Percentiles rank a stretch among this genome's conserved stretches.
phyloP scores from a whole-genome alignment of 2,797 vertebrate species.

The Tenualosa ilisha region DNA sequence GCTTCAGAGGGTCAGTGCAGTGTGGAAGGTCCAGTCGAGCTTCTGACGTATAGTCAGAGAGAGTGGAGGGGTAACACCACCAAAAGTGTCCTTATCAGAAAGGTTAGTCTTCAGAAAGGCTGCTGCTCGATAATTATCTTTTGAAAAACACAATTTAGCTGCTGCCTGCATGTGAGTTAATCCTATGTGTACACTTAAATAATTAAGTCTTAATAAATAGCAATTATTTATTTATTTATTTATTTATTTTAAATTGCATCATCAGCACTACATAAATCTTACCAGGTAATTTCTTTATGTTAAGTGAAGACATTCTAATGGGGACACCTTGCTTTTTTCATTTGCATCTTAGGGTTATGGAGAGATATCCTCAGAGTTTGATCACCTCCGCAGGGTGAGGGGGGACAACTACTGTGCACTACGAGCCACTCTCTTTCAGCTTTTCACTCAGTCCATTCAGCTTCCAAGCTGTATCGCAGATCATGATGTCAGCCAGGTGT shows the following conservation, averaged over 20 bases:
- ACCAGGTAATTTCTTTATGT: too few relatives aligned
- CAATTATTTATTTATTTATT: too few relatives aligned
- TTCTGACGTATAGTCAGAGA: slow-evolving; percentile 79
- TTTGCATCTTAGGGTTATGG: slow-evolving; percentile 62
- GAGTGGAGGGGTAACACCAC: slow-evolving; percentile 85
- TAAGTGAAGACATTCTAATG: background rate
- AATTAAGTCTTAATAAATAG: background rate
- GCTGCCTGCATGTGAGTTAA: background rate
- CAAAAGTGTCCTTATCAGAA: slow-evolving; percentile 78
- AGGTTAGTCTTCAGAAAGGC: slow-evolving; percentile 61
- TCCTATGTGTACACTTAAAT: background rate
- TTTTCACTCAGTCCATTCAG: slow-evolving; percentile 68
- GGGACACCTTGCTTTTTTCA: background rate
- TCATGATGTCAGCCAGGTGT: slow-evolving; percentile 70
- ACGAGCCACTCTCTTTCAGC: slow-evolving; percentile 84
- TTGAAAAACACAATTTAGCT: background rate
- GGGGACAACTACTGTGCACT: slow-evolving; percentile 88
- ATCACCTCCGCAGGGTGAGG: slow-evolving; percentile 78
- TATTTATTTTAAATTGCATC: too few relatives aligned
- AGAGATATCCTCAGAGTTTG: slow-evolving; percentile 74
- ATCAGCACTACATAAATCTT: too few relatives aligned
- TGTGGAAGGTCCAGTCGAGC: slow-evolving; percentile 73
- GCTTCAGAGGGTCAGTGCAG: slow-evolving; percentile 56
- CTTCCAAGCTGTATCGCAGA: slow-evolving; percentile 74
- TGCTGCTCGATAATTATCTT: background rate